phyloP scores from a whole-genome alignment of 2,888 invertebrate genomes.

The Rotaria magnacalcarata region DNA sequence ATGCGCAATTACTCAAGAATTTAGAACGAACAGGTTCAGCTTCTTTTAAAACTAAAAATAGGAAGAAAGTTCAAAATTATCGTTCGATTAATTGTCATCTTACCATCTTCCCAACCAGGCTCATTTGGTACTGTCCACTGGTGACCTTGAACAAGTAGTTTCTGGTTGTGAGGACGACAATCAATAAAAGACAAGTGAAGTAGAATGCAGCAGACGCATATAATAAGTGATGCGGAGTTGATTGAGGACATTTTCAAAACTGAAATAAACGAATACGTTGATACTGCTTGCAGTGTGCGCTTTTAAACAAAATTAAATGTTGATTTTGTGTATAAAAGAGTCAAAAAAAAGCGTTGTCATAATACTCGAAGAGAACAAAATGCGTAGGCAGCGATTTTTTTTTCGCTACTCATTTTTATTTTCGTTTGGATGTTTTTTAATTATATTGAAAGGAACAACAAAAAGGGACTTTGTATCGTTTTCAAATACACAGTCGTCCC shows the following conservation, averaged over 20 bases:
- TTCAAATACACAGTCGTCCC: no score
- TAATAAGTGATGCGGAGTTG: background rate
- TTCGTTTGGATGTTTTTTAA: no score
- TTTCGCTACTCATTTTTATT: no score
- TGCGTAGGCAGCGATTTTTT: no score
- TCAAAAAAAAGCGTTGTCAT: background rate
- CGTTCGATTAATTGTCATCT: background rate
- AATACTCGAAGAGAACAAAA: no score
- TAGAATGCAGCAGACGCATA: background rate
- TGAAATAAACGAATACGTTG: background rate
- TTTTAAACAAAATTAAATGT: background rate
- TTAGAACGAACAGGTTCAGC: background rate
- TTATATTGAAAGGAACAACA: no score
- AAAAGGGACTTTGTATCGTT: no score
- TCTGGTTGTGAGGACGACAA: background rate
- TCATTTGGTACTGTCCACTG: background rate
- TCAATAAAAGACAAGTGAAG: background rate
- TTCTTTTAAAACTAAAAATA: background rate
- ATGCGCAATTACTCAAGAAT: background rate
- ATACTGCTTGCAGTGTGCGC: background rate
- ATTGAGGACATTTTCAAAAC: background rate
- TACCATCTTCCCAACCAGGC: background rate
- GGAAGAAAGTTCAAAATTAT: background rate
- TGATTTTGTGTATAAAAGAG: background rate
- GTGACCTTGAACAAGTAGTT: background rate